Evolutionary conservation across 1,140 invertebrate genomes (phyloP).

Genomic region (Mercenaria mercenaria): DNA sequence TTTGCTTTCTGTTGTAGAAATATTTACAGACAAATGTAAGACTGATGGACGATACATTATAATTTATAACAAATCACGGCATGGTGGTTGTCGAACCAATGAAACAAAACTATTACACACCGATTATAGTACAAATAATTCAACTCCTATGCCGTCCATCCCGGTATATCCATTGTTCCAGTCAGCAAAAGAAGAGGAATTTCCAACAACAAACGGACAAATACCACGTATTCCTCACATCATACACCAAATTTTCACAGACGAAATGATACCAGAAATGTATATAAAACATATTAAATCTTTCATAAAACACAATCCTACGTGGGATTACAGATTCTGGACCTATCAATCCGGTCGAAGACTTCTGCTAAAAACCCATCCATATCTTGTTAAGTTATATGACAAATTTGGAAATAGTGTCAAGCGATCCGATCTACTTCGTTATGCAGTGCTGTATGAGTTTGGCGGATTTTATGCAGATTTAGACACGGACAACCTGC

Average conservation of each 20-base stretch:
- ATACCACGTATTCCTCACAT: conserved; percentile 75
- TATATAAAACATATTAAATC: conserved; percentile 74
- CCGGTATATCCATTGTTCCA: neutral
- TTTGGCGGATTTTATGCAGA: conserved; percentile 38
- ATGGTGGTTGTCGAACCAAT: too few species aligned
- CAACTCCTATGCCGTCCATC: too few species aligned
- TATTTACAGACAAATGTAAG: too few species aligned
- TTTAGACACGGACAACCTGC: neutral
- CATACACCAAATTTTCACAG: conserved; percentile 81
- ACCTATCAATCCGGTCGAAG: conserved; percentile 7
- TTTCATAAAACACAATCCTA: conserved; percentile 72
- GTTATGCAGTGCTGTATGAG: conserved; percentile 27
- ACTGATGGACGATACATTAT: too few species aligned
- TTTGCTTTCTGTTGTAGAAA: too few species aligned
- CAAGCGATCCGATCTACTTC: neutral
- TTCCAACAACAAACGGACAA: conserved; percentile 55
- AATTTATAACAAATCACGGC: too few species aligned
- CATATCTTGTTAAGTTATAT: neutral
- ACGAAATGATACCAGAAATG: conserved; percentile 65
- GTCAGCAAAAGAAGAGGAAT: conserved; percentile 38
- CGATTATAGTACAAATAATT: too few species aligned
- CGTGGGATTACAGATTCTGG: conserved; percentile 36
- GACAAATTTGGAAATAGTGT: neutral
- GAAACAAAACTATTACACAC: too few species aligned
- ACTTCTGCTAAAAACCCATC: neutral